phyloP scores from a whole-genome alignment of 1,140 invertebrate species.

The Brachionus rubens region DNA sequence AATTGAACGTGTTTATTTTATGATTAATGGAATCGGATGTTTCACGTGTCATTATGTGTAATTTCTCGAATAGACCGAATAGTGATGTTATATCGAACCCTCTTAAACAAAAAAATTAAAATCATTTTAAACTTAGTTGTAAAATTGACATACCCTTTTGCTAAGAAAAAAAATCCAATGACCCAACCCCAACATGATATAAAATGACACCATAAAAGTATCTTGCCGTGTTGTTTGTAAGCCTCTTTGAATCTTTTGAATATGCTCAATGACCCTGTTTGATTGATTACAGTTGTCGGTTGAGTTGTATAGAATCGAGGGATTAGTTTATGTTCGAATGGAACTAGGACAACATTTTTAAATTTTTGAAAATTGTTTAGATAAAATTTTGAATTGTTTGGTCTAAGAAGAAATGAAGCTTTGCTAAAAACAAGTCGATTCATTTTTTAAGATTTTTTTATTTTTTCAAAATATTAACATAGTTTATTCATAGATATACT shows the following conservation, averaged over 20 bases:
- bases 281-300: neutral
- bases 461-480: no score
- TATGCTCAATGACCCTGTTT: constrained; percentile 9
- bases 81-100: constrained; percentile 31
- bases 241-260: constrained; percentile 45
- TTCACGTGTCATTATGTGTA: constrained; percentile 21
- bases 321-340: neutral
- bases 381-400: neutral
- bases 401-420: neutral
- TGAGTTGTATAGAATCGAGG: neutral
- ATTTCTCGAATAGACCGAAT: constrained; percentile 7
- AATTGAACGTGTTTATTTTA: constrained; percentile 36
- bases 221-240: constrained; percentile 44
- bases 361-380: neutral
- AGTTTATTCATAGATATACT: no score
- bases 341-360: neutral
- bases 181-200: constrained; percentile 12
- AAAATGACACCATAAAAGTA: constrained; percentile 27
- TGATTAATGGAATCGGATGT: constrained; percentile 11
- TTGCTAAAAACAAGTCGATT: neutral
- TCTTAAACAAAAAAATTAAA: neutral
- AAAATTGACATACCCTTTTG: neutral
- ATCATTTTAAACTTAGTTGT: neutral
- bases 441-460: no score
- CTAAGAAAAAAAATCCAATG: constrained; percentile 36